Conservation (phyloP, 2,113 vertebrate species). For the Synchiropus splendidus region DNA sequence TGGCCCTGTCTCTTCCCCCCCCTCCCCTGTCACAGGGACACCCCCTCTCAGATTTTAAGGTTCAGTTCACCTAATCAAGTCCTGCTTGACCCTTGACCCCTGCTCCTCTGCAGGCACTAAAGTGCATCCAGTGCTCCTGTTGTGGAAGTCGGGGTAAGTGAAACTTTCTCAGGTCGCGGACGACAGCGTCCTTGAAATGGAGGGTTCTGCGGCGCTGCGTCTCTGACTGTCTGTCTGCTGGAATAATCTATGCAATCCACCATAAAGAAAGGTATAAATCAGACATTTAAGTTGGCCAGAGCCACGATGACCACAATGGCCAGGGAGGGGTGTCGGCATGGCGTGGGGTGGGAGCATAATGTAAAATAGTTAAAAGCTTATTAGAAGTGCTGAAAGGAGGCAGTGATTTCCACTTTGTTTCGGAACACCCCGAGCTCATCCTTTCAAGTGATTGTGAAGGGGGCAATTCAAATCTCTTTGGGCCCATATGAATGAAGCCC, state of each 20-base stretch:
- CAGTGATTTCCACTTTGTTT: constrained; percentile 92
- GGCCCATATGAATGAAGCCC: constrained; percentile 85
- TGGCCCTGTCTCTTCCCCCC: background rate
- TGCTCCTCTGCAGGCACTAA: constrained; percentile 52
- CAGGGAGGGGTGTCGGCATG: constrained; percentile 51
- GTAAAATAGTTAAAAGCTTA: constrained; percentile 95
- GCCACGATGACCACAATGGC: constrained; percentile 60
- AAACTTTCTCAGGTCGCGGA: constrained; percentile 3
- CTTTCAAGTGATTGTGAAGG: constrained; percentile 96
- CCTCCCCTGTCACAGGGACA: constrained; percentile 13
- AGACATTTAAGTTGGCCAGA: constrained; percentile 70
- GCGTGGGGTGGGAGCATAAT: constrained; percentile 61
- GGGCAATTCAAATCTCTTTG: constrained; percentile 88
- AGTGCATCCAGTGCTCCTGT: constrained; percentile 57
- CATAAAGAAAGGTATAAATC: constrained; percentile 89
- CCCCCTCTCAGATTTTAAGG: constrained; percentile 19
- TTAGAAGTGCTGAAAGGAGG: constrained; percentile 83
- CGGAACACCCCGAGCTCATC: constrained; percentile 81
- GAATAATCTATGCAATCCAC: constrained; percentile 67
- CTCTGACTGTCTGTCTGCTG: too few species aligned
- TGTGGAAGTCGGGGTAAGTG: constrained; percentile 36
- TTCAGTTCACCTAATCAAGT: constrained; percentile 26
- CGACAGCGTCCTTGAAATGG: too few species aligned
- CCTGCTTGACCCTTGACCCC: constrained; percentile 63
- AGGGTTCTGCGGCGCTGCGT: too few species aligned